A percentile compares a stretch with the other conserved stretches of the same genome.
phyloP scores from a whole-genome alignment of 1,140 invertebrate genomes.

The Procambarus virginalis region DNA sequence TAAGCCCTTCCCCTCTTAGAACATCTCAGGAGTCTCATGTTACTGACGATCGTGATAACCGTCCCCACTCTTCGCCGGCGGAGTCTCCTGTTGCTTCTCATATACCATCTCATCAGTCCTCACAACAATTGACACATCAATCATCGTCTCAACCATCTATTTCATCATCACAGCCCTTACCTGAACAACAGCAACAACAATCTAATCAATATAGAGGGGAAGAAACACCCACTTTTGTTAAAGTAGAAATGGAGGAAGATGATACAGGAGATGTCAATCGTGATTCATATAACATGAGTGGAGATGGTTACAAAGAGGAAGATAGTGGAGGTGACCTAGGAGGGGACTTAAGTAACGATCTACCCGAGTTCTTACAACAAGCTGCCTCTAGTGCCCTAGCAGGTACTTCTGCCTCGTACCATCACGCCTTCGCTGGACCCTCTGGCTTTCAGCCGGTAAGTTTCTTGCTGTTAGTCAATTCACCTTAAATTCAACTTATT shows the following conservation, averaged over 20 bases:
- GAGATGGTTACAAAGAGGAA: conserved; percentile 69
- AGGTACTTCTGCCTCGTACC: conserved; percentile 60
- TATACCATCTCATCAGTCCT: conserved; percentile 33
- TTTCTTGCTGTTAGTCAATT: neutral
- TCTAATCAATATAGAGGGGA: conserved; percentile 57
- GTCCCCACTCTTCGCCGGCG: conserved; percentile 60
- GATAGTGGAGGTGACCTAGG: conserved; percentile 49
- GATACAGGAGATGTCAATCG: conserved; percentile 47
- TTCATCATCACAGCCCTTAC: conserved; percentile 48
- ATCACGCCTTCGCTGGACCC: conserved; percentile 67
- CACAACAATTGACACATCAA: conserved; percentile 58
- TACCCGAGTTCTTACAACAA: conserved; percentile 69
- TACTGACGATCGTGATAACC: conserved; percentile 58
- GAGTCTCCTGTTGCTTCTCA: conserved; percentile 47
- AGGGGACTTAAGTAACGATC: conserved; percentile 66
- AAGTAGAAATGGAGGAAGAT: conserved; percentile 64
- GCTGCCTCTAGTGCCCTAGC: conserved; percentile 59
- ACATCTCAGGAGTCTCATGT: conserved; percentile 57
- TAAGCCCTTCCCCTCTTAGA: conserved; percentile 53
- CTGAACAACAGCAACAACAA: conserved; percentile 36
- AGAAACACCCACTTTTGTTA: conserved; percentile 51
- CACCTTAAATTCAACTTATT: too few species aligned
- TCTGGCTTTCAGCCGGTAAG: conserved; percentile 69
- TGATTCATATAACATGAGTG: conserved; percentile 60
- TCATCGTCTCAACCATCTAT: conserved; percentile 37